These are phyloP conservation scores for Tachyglossus aculeatus DNA, from an alignment of 2,797 vertebrate genomes.

Conservation along the genomic window DNA sequence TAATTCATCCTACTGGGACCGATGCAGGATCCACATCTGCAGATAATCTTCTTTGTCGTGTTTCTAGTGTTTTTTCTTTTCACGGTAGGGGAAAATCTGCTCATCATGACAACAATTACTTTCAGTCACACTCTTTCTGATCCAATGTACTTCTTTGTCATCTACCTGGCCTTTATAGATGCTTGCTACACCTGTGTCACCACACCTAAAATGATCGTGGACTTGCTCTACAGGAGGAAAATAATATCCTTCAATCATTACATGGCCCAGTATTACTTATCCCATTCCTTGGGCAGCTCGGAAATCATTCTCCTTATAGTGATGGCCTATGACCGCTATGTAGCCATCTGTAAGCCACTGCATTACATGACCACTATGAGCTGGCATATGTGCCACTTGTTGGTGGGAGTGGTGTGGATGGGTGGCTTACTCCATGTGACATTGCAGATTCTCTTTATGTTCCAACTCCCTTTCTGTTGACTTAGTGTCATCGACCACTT, in stretches of 20 bases:
- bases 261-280: conserved; percentile 58
- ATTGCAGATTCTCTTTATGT: conserved; percentile 51
- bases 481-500: conserved; percentile 62
- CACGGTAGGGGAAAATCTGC: conserved; percentile 39
- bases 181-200: conserved; percentile 52
- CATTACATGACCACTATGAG: conserved; percentile 49
- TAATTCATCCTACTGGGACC: conserved; percentile 55
- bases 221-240: conserved; percentile 45
- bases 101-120: conserved; percentile 45
- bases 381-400: conserved; percentile 23
- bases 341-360: conserved; percentile 60
- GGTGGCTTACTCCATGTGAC: conserved; percentile 44
- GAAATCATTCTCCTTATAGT: conserved; percentile 58
- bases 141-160: conserved; percentile 63
- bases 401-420: conserved; percentile 46
- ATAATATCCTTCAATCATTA: conserved; percentile 47
- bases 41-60: conserved; percentile 42
- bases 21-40: conserved; percentile 45
- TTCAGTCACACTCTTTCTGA: conserved; percentile 37
- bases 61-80: conserved; percentile 54
- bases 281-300: conserved; percentile 53
- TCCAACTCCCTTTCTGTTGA: conserved; percentile 56
- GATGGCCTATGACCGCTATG: conserved; percentile 60
- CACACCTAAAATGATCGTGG: conserved; percentile 54
- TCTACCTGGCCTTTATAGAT: conserved; percentile 56